These are phyloP conservation scores for Platerodrilus igneus DNA, from an alignment of 2,888 invertebrate genomes.

Conservation along the genomic window DNA sequence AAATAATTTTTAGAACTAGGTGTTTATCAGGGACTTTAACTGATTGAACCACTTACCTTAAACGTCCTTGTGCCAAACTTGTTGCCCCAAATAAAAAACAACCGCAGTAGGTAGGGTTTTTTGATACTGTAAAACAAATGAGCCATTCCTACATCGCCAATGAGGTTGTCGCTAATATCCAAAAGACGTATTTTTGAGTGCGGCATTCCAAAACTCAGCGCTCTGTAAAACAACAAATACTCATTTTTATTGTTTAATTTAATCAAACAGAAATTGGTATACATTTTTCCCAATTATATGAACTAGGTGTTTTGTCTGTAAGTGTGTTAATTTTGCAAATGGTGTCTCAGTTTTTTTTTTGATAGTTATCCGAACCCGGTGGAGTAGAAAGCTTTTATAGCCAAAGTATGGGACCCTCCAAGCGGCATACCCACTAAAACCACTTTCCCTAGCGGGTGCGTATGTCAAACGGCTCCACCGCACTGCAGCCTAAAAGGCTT, in stretches of 20 bases:
- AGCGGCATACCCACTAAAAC: too few species aligned
- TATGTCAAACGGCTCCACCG: too few species aligned
- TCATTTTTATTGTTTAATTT: conserved; percentile 3
- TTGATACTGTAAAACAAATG: conserved; percentile 55
- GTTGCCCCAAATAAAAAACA: conserved; percentile 49
- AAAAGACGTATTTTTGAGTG: conserved; percentile 55
- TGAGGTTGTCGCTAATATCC: conserved; percentile 55
- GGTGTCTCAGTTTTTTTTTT: too few species aligned
- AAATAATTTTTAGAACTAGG: too few species aligned
- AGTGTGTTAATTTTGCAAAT: too few species aligned
- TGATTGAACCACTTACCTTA: conserved; percentile 32
- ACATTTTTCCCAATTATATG: background rate
- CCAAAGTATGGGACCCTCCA: too few species aligned
- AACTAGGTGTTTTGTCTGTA: too few species aligned
- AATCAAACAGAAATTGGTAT: background rate
- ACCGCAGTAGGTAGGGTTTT: conserved; percentile 48
- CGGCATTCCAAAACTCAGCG: conserved; percentile 54
- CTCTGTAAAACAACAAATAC: too few species aligned
- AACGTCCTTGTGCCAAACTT: conserved; percentile 38
- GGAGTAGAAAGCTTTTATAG: too few species aligned
- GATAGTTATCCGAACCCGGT: too few species aligned
- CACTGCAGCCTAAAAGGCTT: too few species aligned
- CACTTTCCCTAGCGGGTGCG: too few species aligned
- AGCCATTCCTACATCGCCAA: conserved; percentile 52
- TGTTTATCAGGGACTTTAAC: background rate